Conservation (phyloP, 2,888 invertebrate genomes). For the Bellardia bayeri region DNA sequence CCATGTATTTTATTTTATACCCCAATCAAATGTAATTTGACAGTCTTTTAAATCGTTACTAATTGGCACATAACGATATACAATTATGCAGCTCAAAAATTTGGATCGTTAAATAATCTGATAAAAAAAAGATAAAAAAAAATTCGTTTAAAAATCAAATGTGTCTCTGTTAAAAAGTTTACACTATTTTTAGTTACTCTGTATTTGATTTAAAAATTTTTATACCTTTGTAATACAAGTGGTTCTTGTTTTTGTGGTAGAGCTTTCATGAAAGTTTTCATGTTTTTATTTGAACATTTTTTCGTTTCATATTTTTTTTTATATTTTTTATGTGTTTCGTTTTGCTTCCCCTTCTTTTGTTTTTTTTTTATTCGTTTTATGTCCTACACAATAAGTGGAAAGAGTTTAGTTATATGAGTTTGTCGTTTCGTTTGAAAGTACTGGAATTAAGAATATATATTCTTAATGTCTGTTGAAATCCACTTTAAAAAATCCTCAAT, state of each 20-base stretch:
- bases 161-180: not conserved
- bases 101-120: no score
- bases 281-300: constrained; percentile 1
- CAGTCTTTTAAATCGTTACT: no score
- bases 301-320: not conserved
- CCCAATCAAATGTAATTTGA: no score
- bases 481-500: no score
- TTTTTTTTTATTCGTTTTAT: not conserved
- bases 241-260: constrained; percentile 10
- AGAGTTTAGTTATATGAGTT: not conserved
- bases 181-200: not conserved
- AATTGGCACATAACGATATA: no score
- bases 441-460: no score
- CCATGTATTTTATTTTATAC: no score
- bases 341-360: not conserved
- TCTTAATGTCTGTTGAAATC: no score
- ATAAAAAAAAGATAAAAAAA: no score
- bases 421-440: not conserved
- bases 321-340: not conserved
- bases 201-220: not conserved
- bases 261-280: not conserved
- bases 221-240: constrained; percentile 2
- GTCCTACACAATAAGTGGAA: not conserved
- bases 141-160: no score
- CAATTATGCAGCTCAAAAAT: no score